Conservation (phyloP, 2,797 vertebrate species). For the Scyliorhinus canicula region DNA sequence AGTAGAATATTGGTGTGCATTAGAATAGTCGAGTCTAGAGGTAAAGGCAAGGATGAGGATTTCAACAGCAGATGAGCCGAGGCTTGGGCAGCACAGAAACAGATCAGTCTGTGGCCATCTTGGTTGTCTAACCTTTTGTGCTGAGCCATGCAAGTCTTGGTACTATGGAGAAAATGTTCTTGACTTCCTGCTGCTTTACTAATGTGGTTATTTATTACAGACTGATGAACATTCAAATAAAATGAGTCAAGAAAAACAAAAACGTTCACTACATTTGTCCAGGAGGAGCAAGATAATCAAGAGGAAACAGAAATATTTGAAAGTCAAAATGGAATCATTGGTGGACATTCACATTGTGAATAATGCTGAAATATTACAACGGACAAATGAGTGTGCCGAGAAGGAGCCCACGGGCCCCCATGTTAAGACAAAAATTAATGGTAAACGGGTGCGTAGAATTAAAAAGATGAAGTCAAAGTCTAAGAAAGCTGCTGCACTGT, state of each 20-base stretch:
- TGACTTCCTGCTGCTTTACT: neutral
- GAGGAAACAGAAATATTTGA: constrained; percentile 48
- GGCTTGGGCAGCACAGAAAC: too few species aligned
- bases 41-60: too few species aligned
- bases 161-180: neutral
- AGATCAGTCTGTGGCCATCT: neutral
- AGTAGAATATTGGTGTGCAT: too few species aligned
- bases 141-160: neutral
- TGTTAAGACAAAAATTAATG: neutral
- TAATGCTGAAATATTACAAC: neutral
- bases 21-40: too few species aligned
- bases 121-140: neutral
- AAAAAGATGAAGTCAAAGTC: neutral
- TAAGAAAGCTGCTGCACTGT: neutral
- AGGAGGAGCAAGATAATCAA: constrained; percentile 48
- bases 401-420: neutral
- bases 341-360: neutral
- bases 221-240: neutral
- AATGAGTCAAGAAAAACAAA: constrained; percentile 51
- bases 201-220: constrained; percentile 15
- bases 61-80: too few species aligned
- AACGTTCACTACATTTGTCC: constrained; percentile 43
- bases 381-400: neutral
- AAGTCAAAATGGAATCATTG: constrained; percentile 37
- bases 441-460: neutral